These are phyloP conservation scores for Hartigia nigra DNA, from an alignment of 2,888 invertebrate species.

Conservation along the genomic window DNA sequence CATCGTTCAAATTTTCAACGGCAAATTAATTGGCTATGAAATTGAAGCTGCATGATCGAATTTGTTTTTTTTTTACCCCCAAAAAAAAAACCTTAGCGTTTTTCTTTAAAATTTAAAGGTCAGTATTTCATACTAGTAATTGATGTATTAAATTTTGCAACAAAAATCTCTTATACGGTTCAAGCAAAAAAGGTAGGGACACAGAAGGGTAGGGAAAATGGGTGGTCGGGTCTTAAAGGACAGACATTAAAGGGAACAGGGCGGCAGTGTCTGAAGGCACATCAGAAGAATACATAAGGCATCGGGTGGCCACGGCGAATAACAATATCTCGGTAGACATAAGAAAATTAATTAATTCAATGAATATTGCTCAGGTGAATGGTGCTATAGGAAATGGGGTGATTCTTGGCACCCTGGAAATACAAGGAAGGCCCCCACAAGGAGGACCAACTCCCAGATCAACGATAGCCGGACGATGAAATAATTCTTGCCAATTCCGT, in stretches of 20 bases:
- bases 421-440: slow-evolving; percentile 3
- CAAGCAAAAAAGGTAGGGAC: background rate
- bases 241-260: background rate
- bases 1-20: background rate
- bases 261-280: background rate
- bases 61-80: too few species aligned
- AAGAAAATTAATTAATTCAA: slow-evolving; percentile 34
- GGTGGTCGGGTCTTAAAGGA: background rate
- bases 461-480: slow-evolving; percentile 27
- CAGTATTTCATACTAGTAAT: background rate
- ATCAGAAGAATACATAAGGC: background rate
- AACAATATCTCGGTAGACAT: slow-evolving; percentile 6
- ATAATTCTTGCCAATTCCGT: slow-evolving; percentile 31
- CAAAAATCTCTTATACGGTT: background rate
- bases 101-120: background rate
- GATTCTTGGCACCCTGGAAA: slow-evolving; percentile 11
- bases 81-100: background rate
- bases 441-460: slow-evolving; percentile 15
- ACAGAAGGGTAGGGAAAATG: background rate
- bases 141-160: background rate
- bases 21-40: background rate
- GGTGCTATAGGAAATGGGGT: slow-evolving; percentile 9
- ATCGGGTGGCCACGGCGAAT: background rate
- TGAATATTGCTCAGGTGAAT: slow-evolving; percentile 22
- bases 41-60: too few species aligned